These are phyloP conservation scores for Austrofundulus limnaeus DNA, from an alignment of 2,113 vertebrate species.

Conservation along the genomic window DNA sequence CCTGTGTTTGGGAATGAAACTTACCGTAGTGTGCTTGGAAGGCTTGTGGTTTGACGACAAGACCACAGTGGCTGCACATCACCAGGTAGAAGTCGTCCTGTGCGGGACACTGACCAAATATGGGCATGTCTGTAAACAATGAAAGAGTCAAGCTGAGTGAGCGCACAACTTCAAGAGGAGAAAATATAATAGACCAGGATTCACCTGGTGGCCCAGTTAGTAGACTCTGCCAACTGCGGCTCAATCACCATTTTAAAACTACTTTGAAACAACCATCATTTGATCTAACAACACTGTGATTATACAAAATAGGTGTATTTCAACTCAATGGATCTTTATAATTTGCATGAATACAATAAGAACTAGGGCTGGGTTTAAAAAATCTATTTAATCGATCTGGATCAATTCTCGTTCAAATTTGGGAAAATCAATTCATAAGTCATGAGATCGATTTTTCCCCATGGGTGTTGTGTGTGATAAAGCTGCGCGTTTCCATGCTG, in stretches of 20 bases:
- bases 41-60: slow-evolving; percentile 99
- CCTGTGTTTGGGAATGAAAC: slow-evolving; percentile 52
- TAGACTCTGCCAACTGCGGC: background rate
- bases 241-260: background rate
- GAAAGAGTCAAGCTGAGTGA: slow-evolving; percentile 21
- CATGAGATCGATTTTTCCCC: too few species aligned
- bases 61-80: slow-evolving; percentile 98
- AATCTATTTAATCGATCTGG: too few species aligned
- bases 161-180: slow-evolving; percentile 27
- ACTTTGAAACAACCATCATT: slow-evolving; percentile 7
- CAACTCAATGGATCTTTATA: background rate
- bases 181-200: slow-evolving; percentile 2
- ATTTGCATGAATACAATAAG: slow-evolving; percentile 7
- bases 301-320: background rate
- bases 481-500: too few species aligned
- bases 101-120: slow-evolving; percentile 98
- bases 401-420: too few species aligned
- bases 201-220: slow-evolving; percentile 18
- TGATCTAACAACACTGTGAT: slow-evolving; percentile 19
- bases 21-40: slow-evolving; percentile 99
- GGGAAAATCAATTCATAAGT: too few species aligned
- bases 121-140: slow-evolving; percentile 85
- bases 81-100: slow-evolving; percentile 99
- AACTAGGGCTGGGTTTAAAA: too few species aligned
- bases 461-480: too few species aligned